Percentiles rank a stretch among this genome's conserved stretches.
Conservation (phyloP, 2,888 invertebrate species). For the Chelonus formosanus region DNA sequence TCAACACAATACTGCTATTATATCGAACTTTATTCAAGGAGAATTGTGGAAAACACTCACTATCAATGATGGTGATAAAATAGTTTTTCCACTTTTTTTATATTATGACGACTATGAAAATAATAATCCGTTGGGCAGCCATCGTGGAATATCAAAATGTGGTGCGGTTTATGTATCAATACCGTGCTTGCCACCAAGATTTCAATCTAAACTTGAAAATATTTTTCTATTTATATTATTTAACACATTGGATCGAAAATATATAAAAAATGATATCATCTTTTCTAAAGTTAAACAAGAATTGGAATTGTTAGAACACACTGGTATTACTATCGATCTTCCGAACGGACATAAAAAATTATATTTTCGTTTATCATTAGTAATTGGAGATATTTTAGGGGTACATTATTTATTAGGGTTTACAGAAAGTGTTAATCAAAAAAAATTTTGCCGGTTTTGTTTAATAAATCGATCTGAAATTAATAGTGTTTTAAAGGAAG, state of each 20-base stretch:
- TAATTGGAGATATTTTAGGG: slow-evolving; percentile 33
- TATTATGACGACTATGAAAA: slow-evolving; percentile 3
- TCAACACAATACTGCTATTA: slow-evolving; percentile 21
- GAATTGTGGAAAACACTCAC: slow-evolving; percentile 33
- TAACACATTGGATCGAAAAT: slow-evolving; percentile 35
- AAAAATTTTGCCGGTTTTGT: slow-evolving; percentile 31
- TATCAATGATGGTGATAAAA: slow-evolving; percentile 9
- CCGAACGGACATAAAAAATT: slow-evolving; percentile 1
- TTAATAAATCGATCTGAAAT: slow-evolving; percentile 18
- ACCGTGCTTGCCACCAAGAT: background rate
- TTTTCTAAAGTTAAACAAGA: slow-evolving; percentile 30
- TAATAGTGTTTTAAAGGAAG: slow-evolving; percentile 13
- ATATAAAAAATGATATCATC: slow-evolving; percentile 35
- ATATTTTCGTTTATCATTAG: slow-evolving; percentile 25
- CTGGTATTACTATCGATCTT: slow-evolving; percentile 21
- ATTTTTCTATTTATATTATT: slow-evolving; percentile 3
- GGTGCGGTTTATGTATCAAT: background rate
- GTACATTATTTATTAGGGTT: slow-evolving; percentile 27
- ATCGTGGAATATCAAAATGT: background rate
- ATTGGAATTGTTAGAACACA: slow-evolving; percentile 19
- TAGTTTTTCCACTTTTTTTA: slow-evolving; percentile 1
- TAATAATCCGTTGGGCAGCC: slow-evolving; percentile 3
- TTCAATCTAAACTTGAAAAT: background rate
- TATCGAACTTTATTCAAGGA: slow-evolving; percentile 37
- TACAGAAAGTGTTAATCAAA: slow-evolving; percentile 21